Percentiles rank a stretch among this genome's conserved stretches.
These are phyloP conservation scores for Anseranas semipalmata DNA, from an alignment of 2,113 vertebrate genomes.

Conservation along the genomic window DNA sequence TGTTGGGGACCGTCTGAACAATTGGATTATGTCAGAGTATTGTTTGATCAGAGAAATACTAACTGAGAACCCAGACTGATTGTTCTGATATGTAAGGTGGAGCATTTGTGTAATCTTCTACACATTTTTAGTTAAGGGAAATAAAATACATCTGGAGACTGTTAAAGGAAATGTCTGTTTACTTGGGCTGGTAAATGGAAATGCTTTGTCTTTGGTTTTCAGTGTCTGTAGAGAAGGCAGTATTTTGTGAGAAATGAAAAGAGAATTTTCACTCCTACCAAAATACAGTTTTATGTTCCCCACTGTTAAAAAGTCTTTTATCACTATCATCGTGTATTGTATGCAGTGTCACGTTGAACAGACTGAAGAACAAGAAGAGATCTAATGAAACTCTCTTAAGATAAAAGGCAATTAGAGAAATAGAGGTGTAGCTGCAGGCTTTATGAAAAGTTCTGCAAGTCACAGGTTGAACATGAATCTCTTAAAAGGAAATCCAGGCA, in stretches of 20 bases:
- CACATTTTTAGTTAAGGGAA: neutral
- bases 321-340: rapidly evolving
- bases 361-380: neutral
- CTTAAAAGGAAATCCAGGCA: neutral
- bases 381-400: neutral
- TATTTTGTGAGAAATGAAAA: neutral
- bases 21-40: neutral
- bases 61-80: neutral
- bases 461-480: neutral
- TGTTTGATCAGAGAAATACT: neutral
- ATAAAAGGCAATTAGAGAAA: neutral
- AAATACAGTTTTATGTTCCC: neutral
- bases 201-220: neutral
- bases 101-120: neutral
- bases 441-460: neutral
- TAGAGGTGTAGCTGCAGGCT: neutral
- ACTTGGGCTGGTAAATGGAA: neutral
- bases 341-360: rapidly evolving
- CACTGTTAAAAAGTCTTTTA: rapidly evolving
- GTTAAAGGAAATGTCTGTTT: conserved; percentile 15
- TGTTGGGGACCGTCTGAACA: neutral
- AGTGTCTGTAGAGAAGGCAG: neutral
- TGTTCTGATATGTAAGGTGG: neutral
- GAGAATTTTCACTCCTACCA: neutral
- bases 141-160: neutral